Percentiles rank a stretch among this genome's conserved stretches.
Conservation (phyloP, 2,113 vertebrate species). For the Dromaius novaehollandiae region DNA sequence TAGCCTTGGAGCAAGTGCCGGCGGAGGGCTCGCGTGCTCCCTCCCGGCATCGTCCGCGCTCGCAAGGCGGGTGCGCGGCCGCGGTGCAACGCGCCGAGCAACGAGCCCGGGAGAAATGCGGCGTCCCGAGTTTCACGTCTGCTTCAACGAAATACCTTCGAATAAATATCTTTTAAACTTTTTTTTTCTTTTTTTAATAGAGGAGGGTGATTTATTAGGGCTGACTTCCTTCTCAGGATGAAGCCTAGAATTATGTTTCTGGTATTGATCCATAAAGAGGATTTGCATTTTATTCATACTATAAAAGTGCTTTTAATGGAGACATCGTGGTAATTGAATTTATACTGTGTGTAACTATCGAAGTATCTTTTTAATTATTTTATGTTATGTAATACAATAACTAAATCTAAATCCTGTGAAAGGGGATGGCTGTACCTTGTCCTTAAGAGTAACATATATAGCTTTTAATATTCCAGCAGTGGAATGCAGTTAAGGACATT, state of each 20-base stretch:
- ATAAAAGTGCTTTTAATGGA: constrained; percentile 85
- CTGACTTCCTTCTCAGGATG: constrained; percentile 77
- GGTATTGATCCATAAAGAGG: constrained; percentile 82
- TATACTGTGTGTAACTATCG: constrained; percentile 81
- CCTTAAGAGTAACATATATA: constrained; percentile 73
- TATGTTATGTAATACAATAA: constrained; percentile 79
- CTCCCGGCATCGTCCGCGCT: neutral
- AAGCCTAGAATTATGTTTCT: constrained; percentile 80
- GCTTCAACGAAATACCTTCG: constrained; percentile 52
- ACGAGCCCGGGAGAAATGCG: neutral
- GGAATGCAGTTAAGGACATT: constrained; percentile 77
- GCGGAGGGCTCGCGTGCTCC: neutral
- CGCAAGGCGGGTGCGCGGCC: too few relatives aligned
- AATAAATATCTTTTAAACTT: constrained; percentile 42
- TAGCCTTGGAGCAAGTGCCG: too few relatives aligned
- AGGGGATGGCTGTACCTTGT: constrained; percentile 72
- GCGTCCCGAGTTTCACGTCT: constrained; percentile 5
- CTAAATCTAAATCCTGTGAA: constrained; percentile 76
- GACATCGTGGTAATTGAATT: constrained; percentile 83
- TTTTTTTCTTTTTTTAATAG: constrained; percentile 14
- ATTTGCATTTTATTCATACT: constrained; percentile 86
- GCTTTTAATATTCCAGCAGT: constrained; percentile 79
- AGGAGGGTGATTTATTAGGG: constrained; percentile 75
- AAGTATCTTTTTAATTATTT: constrained; percentile 83
- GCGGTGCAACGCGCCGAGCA: too few relatives aligned